A percentile compares a stretch with the other conserved stretches of the same genome.
phyloP scores from a whole-genome alignment of 92 coral and sea anemone genomes.

The Plumapathes pennacea region DNA sequence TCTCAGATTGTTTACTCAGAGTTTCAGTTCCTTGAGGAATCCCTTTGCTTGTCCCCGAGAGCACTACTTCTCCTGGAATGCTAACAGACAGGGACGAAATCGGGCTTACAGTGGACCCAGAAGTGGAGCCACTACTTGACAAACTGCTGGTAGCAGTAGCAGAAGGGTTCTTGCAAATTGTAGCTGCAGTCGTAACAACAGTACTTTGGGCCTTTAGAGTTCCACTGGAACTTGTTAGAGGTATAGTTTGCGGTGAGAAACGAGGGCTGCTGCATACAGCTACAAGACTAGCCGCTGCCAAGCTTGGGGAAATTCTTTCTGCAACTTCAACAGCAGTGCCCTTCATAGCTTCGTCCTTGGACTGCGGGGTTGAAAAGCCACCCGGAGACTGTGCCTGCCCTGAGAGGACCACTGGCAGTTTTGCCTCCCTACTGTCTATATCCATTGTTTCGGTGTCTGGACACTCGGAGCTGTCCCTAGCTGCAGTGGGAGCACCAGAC shows the following conservation, averaged over 20 bases:
- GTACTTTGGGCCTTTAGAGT: too few relatives aligned
- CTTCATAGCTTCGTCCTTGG: constrained; percentile 22
- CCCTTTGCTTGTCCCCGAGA: too few relatives aligned
- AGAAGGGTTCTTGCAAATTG: too few relatives aligned
- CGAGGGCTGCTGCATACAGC: constrained; percentile 69
- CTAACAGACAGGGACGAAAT: too few relatives aligned
- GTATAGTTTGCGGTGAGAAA: constrained; percentile 11
- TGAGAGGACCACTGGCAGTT: constrained; percentile 23
- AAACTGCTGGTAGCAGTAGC: too few relatives aligned
- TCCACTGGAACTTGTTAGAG: constrained; percentile 13
- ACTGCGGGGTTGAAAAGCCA: not conserved
- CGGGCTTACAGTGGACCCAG: too few relatives aligned
- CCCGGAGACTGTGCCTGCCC: not conserved
- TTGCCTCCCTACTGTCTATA: constrained; percentile 1
- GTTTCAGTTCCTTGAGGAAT: too few relatives aligned
- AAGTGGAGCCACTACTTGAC: too few relatives aligned
- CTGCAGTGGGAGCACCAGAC: not conserved
- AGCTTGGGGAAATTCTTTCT: constrained; percentile 60
- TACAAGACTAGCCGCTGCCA: constrained; percentile 70
- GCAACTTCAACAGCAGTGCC: constrained; percentile 20
- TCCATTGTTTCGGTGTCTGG: not conserved
- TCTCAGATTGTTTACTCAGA: too few relatives aligned
- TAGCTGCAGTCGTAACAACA: too few relatives aligned
- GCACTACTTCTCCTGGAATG: too few relatives aligned
- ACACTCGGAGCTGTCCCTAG: not conserved